Evolutionary conservation across 30 jellyfish, hydroid and myxozoan genomes (phyloP).

Genomic region (Haliclystus octoradiatus): DNA sequence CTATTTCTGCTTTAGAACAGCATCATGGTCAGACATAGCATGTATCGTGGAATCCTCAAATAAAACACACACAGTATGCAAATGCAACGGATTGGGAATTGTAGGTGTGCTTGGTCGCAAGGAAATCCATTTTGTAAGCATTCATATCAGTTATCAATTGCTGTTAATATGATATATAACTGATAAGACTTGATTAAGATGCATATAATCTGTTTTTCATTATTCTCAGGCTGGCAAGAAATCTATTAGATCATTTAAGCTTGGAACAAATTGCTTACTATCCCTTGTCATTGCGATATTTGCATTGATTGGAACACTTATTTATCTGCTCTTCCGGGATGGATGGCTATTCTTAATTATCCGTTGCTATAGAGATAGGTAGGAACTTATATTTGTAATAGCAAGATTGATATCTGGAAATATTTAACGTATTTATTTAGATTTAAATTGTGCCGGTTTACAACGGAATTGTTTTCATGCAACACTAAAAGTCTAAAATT

Average conservation of each 20-base stretch:
- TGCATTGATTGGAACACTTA: slow-evolving; percentile 51
- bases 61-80: slow-evolving; percentile 85
- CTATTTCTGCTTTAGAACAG: slow-evolving; percentile 24
- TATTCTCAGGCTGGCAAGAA: too few relatives aligned
- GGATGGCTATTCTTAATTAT: slow-evolving; percentile 72
- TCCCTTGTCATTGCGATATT: slow-evolving; percentile 65
- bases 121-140: neutral
- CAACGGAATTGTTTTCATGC: too few relatives aligned
- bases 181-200: too few relatives aligned
- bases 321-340: slow-evolving; percentile 69
- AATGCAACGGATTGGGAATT: slow-evolving; percentile 31
- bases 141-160: too few relatives aligned
- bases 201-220: too few relatives aligned
- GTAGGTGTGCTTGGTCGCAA: neutral
- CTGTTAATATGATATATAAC: too few relatives aligned
- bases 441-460: too few relatives aligned
- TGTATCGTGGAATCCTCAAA: slow-evolving; percentile 56
- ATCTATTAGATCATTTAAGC: slow-evolving; percentile 46
- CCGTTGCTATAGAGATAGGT: slow-evolving; percentile 51
- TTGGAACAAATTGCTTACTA: slow-evolving; percentile 60
- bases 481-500: too few relatives aligned
- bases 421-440: too few relatives aligned
- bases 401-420: too few relatives aligned
- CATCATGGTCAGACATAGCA: slow-evolving; percentile 50
- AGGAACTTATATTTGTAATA: too few relatives aligned